phyloP scores from a whole-genome alignment of 2,888 invertebrate genomes.

The Hirtodrosophila alboralis region DNA sequence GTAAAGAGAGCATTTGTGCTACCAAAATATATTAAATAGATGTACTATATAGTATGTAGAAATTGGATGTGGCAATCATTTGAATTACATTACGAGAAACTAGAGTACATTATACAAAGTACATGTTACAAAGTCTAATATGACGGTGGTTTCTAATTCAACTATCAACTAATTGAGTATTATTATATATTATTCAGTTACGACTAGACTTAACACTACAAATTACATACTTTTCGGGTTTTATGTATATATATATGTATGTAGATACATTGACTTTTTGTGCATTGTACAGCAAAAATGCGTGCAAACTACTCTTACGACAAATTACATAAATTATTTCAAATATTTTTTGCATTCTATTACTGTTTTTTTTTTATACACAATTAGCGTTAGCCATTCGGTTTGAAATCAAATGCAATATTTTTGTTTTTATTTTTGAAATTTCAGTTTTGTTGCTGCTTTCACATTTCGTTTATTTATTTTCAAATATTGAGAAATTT shows the following conservation, averaged over 20 bases:
- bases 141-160: slow-evolving; percentile 78
- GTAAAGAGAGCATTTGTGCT: slow-evolving; percentile 16
- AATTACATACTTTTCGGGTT: slow-evolving; percentile 14
- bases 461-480: slow-evolving; percentile 49
- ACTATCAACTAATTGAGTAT: slow-evolving; percentile 66
- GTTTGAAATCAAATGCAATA: slow-evolving; percentile 59
- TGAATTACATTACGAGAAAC: slow-evolving; percentile 41
- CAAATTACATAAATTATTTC: slow-evolving; percentile 23
- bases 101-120: slow-evolving; percentile 59
- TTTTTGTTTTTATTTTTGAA: slow-evolving; percentile 35
- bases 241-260: slow-evolving; percentile 3
- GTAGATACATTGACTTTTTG: slow-evolving; percentile 29
- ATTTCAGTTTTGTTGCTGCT: slow-evolving; percentile 22
- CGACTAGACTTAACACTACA: slow-evolving; percentile 20
- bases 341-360: slow-evolving; percentile 7
- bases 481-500: slow-evolving; percentile 61
- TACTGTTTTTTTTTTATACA: slow-evolving; percentile 4
- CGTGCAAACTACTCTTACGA: slow-evolving; percentile 67
- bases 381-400: slow-evolving; percentile 4
- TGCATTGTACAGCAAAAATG: slow-evolving; percentile 65
- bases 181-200: slow-evolving; percentile 26
- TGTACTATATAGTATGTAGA: slow-evolving; percentile 28
- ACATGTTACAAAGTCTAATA: slow-evolving; percentile 74
- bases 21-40: slow-evolving; percentile 5
- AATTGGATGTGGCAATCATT: slow-evolving; percentile 44